Base-by-base conservation (phyloP, 2,888 invertebrate genomes). In the Megalurothrips usitatus region DNA sequence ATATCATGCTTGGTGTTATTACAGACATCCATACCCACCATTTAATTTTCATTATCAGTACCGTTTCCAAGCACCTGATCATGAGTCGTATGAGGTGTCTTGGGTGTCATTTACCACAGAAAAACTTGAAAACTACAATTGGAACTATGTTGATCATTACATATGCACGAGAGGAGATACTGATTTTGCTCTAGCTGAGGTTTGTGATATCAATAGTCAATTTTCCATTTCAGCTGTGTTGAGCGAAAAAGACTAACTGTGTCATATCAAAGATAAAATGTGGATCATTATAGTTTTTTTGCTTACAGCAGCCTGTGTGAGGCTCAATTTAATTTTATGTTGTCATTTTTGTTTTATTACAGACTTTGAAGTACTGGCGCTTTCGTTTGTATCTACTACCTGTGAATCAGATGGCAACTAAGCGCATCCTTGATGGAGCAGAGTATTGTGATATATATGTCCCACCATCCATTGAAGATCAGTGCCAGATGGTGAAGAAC, bases 101-200 rank as follows among this genome's bases (percentile, higher is more conserved):
- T 96, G 95, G 91, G 97, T 97, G 0, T 94, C 96, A 78, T 98
- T 98, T 87, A 94, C 94, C 1, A 96, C 97, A 0, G 97, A 98
- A 88, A 96, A 96, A 86, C 88, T 98, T 81, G 98, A 98, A 88
- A 96, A 95, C 84, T 98, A 95, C 87, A 97, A 96, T 88, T 99
- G 98, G 98, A 98, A 98, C 88, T 96, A 97, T 86, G 91, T 98
- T 89, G 98, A 99, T 88, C 96, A 97, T 87, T 98, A 98, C 86
- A 96, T 98, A 83, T 97, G 97, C 86, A 96, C 96, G 0, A 90
- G 96, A 82, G 98, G 98, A 0, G 97, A 97, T 86, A 94, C 95
- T 0, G 97, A 97, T 86, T 97, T 96, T 88, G 91, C 93, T 49
- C 89, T 97, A 48, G 93, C 93, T 83, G 96, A 97, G 90, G 96